phyloP scores from a whole-genome alignment of 2,888 invertebrate species.

The Ichneumon xanthorius region DNA sequence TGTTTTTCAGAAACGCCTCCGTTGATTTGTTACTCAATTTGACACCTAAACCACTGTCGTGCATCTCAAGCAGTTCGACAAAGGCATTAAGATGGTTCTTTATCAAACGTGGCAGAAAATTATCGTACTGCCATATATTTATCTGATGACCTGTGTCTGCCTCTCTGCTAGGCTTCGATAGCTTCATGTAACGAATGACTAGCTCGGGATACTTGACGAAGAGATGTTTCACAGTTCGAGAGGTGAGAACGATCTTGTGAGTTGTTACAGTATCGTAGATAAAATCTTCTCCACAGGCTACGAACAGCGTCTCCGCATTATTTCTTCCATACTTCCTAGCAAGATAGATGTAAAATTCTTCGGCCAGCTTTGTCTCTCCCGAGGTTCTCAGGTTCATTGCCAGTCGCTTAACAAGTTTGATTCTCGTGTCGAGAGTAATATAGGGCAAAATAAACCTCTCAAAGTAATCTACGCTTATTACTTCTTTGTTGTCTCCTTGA shows the following conservation, averaged over 20 bases:
- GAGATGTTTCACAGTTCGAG: constrained; percentile 62
- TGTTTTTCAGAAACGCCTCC: constrained; percentile 75
- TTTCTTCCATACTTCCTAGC: constrained; percentile 69
- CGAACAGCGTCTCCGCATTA: constrained; percentile 75
- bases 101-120: constrained; percentile 73
- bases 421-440: constrained; percentile 75
- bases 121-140: constrained; percentile 56
- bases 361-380: constrained; percentile 68
- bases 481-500: constrained; percentile 67
- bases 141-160: constrained; percentile 42
- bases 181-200: constrained; percentile 76
- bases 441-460: constrained; percentile 73
- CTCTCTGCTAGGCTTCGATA: constrained; percentile 52
- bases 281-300: constrained; percentile 76
- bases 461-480: constrained; percentile 76
- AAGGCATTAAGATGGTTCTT: constrained; percentile 74
- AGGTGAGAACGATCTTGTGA: constrained; percentile 66
- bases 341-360: constrained; percentile 75
- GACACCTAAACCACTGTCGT: constrained; percentile 54
- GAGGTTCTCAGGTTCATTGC: constrained; percentile 65
- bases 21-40: constrained; percentile 73
- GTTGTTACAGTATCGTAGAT: constrained; percentile 66
- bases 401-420: constrained; percentile 75
- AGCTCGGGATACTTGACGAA: constrained; percentile 74
- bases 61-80: constrained; percentile 70